These are phyloP conservation scores for Dolichoris vasculosae DNA, from an alignment of 1,140 invertebrate genomes.

Conservation along the genomic window DNA sequence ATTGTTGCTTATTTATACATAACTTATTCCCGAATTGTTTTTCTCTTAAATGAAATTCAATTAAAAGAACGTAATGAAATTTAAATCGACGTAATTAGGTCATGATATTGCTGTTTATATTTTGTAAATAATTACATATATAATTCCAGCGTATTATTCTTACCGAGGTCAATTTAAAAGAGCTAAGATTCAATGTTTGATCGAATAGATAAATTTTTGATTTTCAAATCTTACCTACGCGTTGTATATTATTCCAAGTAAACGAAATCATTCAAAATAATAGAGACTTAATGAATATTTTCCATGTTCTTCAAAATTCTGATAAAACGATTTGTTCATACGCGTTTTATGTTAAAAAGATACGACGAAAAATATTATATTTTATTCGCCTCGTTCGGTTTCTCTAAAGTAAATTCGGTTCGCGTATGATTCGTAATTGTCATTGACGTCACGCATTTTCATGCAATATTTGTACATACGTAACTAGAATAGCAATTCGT, in stretches of 20 bases:
- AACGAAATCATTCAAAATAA: too few relatives aligned
- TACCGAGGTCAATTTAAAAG: not conserved
- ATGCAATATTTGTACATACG: not conserved
- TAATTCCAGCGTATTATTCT: not conserved
- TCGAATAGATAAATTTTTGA: not conserved
- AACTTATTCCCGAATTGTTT: not conserved
- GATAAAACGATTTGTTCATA: too few relatives aligned
- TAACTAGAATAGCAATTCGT: not conserved
- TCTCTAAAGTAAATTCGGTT: not conserved
- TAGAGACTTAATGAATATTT: too few relatives aligned
- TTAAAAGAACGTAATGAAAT: not conserved
- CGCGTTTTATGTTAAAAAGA: too few relatives aligned
- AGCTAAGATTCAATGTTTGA: not conserved
- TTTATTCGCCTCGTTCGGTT: not conserved
- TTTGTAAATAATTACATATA: not conserved
- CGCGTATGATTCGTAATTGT: not conserved
- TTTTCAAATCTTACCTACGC: not conserved
- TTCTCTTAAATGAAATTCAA: not conserved
- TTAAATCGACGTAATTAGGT: conserved; percentile 8
- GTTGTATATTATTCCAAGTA: too few relatives aligned
- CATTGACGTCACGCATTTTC: not conserved
- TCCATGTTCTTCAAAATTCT: not conserved
- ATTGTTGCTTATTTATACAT: not conserved
- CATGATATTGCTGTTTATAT: not conserved
- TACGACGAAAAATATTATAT: too few relatives aligned